Evolutionary conservation across 2,888 invertebrate genomes (phyloP), one percentile per base, ranked within the genome.

Genomic region (Calliopum simillimum): DNA sequence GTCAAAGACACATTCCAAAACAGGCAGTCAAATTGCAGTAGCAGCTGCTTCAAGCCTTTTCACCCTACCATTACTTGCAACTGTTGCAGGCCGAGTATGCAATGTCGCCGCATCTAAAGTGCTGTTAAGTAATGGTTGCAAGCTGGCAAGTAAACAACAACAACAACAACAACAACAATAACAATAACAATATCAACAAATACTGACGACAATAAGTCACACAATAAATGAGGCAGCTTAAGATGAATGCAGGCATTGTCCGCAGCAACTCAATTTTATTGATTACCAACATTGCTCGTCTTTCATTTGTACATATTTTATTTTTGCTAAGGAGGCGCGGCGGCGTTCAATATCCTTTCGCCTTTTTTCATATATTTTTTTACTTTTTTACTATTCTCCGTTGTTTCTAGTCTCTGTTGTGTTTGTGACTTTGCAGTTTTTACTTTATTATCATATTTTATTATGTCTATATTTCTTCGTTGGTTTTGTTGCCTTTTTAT

Each of bases 121-220:
- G 51, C 19, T 21, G 51, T 51, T 51, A 51, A 51, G 19, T 51
- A 51, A 51, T 51, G 51, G 51, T n/a, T 51, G n/a, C 51, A 16
- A 51, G 51, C 51, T 19, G 51, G 16, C 51, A 16, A 21, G 16
- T 51, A 33, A 33, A 33, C 33, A 33, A 33, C 8, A 33, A 33
- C 5, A 33, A 33, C 33, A 33, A 33, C 6, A 33, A 33, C 8
- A 8, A 2, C 33, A 33, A 33, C 4, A 33, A 4, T 2, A 33
- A 3, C 33, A 33, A 33, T n/a, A n/a, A n/a, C n/a, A n/a, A n/a
- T n/a, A n/a, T n/a, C n/a, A n/a, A 33, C 33, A 33, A 33, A 5
- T 33, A n/a, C n/a, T n/a, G n/a, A n/a, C n/a, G 33, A 8, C 33
- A 33, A 33, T 33, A 33, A 33, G 33, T 33, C 33, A 33, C 33